Conservation (phyloP, 2,797 vertebrate species). For the Tenualosa ilisha region DNA sequence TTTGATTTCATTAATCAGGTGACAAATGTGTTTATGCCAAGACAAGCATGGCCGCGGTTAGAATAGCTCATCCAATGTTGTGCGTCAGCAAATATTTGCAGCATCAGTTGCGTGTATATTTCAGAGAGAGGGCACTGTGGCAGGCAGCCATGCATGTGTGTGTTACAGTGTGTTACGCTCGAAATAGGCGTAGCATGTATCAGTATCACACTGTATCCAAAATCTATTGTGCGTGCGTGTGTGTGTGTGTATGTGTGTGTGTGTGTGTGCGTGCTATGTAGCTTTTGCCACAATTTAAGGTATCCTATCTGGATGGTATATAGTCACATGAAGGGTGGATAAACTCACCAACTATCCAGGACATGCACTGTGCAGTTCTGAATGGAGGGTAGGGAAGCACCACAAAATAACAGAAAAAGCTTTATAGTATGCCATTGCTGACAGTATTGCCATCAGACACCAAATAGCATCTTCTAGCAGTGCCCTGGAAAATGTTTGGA, state of each 20-base stretch:
- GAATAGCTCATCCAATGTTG: neutral
- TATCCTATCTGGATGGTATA: too few species aligned
- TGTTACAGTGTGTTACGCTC: neutral
- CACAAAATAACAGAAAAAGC: too few species aligned
- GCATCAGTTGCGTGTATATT: constrained; percentile 5
- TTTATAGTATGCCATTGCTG: too few species aligned
- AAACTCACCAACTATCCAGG: too few species aligned
- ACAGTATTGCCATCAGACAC: too few species aligned
- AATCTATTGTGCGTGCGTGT: neutral
- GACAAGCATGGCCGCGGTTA: neutral
- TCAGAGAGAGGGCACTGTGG: neutral
- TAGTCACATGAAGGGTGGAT: too few species aligned
- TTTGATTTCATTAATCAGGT: constrained; percentile 11
- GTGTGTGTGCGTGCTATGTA: neutral
- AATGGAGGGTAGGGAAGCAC: too few species aligned
- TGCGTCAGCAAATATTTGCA: neutral
- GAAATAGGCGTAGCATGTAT: neutral
- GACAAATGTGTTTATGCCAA: constrained; percentile 21
- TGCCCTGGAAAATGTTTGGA: too few species aligned
- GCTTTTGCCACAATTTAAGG: too few species aligned
- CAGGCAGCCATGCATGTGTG: neutral
- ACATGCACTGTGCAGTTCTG: too few species aligned
- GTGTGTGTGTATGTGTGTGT: neutral
- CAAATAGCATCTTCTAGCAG: neutral
- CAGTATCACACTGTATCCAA: neutral